A percentile compares a stretch with the other conserved stretches of the same genome.
Conservation (phyloP, 2,113 vertebrate species). For the Hippolais icterina region DNA sequence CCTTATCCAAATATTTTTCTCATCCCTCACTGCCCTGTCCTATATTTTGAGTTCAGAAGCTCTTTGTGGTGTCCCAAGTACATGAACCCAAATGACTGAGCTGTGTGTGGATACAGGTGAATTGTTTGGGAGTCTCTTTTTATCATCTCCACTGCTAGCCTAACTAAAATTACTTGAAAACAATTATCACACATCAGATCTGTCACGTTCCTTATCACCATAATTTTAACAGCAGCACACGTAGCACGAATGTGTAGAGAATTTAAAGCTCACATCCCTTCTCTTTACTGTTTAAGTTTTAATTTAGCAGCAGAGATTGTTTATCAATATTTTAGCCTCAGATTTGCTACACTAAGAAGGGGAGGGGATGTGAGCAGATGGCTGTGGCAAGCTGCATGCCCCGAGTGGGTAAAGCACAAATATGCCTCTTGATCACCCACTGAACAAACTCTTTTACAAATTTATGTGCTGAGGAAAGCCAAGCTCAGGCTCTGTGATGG, state of each 20-base stretch:
- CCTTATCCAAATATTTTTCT: neutral
- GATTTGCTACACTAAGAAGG: neutral
- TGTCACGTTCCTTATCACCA: neutral
- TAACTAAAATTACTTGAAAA: neutral
- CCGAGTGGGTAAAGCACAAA: neutral
- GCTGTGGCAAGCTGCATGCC: neutral
- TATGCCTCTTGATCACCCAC: neutral
- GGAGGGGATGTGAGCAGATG: neutral
- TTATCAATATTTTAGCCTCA: slow-evolving; percentile 40
- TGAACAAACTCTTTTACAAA: neutral
- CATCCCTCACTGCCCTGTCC: neutral
- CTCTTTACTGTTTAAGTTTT: neutral
- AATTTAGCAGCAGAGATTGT: neutral
- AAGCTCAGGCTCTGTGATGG: neutral
- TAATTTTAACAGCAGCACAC: neutral
- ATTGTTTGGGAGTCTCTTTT: neutral
- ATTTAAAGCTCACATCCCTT: neutral
- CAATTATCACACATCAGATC: neutral
- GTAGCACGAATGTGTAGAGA: rapidly evolving
- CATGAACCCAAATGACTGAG: rapidly evolving
- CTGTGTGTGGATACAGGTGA: neutral
- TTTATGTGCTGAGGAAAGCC: neutral
- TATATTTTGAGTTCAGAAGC: neutral
- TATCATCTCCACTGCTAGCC: neutral
- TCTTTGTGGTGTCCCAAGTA: neutral